These are phyloP conservation scores for Himalopsyche phryganea DNA, from an alignment of 1,140 invertebrate genomes.

Conservation along the genomic window DNA sequence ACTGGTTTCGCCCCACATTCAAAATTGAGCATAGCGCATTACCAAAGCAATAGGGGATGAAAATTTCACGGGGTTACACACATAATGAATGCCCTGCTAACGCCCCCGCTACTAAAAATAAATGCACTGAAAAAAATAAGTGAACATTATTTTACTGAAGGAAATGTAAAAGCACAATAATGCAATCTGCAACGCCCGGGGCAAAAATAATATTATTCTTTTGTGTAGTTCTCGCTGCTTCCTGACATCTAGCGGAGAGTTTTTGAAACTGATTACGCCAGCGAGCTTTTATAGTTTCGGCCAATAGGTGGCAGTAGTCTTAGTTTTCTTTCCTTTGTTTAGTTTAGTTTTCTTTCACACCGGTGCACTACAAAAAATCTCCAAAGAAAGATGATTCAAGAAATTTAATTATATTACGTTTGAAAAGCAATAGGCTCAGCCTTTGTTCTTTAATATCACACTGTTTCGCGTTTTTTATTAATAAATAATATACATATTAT, in stretches of 20 bases:
- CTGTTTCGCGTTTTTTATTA: too few species aligned
- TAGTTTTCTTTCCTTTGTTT: too few species aligned
- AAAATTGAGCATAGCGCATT: constrained; percentile 22
- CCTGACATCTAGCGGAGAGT: constrained; percentile 20
- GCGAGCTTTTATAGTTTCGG: neutral
- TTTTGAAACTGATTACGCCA: constrained; percentile 11
- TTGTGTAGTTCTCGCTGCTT: neutral
- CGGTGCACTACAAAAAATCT: too few species aligned
- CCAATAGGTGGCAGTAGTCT: constrained; percentile 15
- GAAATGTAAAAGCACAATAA: neutral
- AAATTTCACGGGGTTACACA: constrained; percentile 30
- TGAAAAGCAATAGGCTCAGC: too few species aligned
- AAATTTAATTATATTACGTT: too few species aligned
- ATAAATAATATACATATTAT: too few species aligned
- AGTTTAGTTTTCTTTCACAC: too few species aligned
- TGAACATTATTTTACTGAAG: too few species aligned
- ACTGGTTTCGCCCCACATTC: neutral
- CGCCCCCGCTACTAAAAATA: constrained; percentile 10
- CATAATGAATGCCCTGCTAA: constrained; percentile 25
- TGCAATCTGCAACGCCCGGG: neutral
- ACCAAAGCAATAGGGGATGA: constrained; percentile 22
- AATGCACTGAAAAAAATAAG: neutral
- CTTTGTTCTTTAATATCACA: too few species aligned
- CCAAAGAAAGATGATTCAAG: too few species aligned
- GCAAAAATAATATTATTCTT: neutral